Conservation (phyloP, 2,888 invertebrate species). For the Esperia sulphurella region DNA sequence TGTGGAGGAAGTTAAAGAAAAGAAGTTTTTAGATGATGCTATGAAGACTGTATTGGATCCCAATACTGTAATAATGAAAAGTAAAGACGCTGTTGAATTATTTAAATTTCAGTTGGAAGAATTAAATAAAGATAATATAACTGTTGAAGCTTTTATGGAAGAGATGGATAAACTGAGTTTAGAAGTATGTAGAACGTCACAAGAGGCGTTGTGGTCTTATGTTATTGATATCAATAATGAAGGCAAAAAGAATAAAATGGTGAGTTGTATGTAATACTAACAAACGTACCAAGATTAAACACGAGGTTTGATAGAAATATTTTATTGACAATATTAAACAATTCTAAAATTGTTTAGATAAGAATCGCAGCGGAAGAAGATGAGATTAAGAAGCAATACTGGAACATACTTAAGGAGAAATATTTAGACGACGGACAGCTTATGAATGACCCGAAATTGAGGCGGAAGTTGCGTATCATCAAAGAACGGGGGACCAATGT, state of each 20-base stretch:
- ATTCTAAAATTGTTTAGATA: constrained; percentile 36
- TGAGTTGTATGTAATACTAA: constrained; percentile 21
- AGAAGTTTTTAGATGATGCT: constrained; percentile 62
- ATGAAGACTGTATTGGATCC: constrained; percentile 63
- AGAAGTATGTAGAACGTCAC: constrained; percentile 65
- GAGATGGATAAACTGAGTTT: constrained; percentile 68
- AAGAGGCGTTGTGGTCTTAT: constrained; percentile 65
- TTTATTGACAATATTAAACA: not conserved
- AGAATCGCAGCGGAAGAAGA: constrained; percentile 66
- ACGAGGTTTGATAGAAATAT: not conserved
- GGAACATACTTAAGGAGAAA: constrained; percentile 62
- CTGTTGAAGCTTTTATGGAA: constrained; percentile 57
- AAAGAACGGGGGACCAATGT: constrained; percentile 67
- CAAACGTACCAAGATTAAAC: no score
- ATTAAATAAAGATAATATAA: constrained; percentile 49
- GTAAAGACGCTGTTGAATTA: constrained; percentile 42
- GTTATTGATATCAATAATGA: constrained; percentile 65
- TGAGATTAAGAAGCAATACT: constrained; percentile 68
- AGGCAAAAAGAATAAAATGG: constrained; percentile 65
- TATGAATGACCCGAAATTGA: constrained; percentile 39
- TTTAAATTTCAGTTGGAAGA: constrained; percentile 54
- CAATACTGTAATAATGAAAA: constrained; percentile 39
- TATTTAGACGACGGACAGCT: constrained; percentile 39
- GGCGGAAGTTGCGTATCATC: constrained; percentile 60
- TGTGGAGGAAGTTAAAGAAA: constrained; percentile 55